Evolutionary conservation across 2,797 vertebrate genomes (phyloP).

Genomic region (Varecia variegata): DNA sequence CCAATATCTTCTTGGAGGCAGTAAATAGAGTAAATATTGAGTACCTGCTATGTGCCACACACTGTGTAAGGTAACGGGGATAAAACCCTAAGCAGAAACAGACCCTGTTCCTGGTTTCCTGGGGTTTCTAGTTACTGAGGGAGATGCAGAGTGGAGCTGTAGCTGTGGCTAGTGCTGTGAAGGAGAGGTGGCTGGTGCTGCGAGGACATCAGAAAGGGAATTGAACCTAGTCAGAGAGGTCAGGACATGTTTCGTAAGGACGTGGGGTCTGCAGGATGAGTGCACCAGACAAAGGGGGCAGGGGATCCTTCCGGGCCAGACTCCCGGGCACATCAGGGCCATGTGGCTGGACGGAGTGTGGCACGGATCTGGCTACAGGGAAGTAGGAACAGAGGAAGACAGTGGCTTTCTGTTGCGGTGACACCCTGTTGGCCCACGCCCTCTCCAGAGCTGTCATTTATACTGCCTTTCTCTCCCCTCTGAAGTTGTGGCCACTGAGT

Average conservation of each 20-base stretch:
- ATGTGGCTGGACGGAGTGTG: accelerated
- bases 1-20: background rate
- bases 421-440: background rate
- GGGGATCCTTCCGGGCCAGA: background rate
- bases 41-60: background rate
- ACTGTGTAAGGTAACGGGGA: background rate
- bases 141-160: background rate
- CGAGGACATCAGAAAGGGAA: background rate
- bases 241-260: background rate
- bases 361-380: background rate
- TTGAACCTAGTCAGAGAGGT: background rate
- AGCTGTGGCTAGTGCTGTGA: background rate
- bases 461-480: background rate
- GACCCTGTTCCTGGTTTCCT: background rate
- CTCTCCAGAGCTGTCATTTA: constrained; percentile 20
- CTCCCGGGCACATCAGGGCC: background rate
- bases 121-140: background rate
- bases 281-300: background rate
- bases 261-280: background rate
- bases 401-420: background rate
- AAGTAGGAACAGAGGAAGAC: background rate
- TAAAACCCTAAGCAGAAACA: background rate
- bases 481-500: background rate
- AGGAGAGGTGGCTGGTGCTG: background rate
- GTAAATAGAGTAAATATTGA: background rate